These are phyloP conservation scores for Dendroctonus ponderosae DNA, from an alignment of 1,140 invertebrate genomes.

Conservation along the genomic window DNA sequence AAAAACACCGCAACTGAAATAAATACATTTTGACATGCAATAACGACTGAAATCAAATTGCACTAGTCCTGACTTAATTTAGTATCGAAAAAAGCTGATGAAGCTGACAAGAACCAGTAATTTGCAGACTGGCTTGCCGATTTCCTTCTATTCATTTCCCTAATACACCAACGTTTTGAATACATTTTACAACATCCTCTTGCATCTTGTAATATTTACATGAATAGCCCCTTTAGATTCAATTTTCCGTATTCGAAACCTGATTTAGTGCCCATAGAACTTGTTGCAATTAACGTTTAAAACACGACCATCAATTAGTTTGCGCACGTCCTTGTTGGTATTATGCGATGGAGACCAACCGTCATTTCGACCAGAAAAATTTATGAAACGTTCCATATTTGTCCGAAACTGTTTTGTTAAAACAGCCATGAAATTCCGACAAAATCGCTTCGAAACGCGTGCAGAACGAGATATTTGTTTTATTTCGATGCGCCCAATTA, in stretches of 20 bases:
- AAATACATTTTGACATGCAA: too few species aligned
- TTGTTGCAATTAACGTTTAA: constrained; percentile 24
- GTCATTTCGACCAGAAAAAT: too few species aligned
- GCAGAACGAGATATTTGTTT: constrained; percentile 13
- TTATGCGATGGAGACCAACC: too few species aligned
- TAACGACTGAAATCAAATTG: too few species aligned
- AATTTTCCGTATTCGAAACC: constrained; percentile 22
- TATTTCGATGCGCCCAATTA: constrained; percentile 17
- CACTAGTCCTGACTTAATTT: too few species aligned
- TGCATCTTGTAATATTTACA: constrained; percentile 13
- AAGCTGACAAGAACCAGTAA: too few species aligned
- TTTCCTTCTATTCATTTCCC: not conserved
- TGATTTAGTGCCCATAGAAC: constrained; percentile 23
- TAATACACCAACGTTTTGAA: not conserved
- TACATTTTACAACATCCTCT: too few species aligned
- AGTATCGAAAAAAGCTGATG: too few species aligned
- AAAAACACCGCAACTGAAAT: too few species aligned
- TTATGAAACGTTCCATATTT: not conserved
- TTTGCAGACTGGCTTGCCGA: not conserved
- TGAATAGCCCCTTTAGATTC: constrained; percentile 22
- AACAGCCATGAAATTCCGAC: constrained; percentile 2
- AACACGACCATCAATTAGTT: constrained; percentile 11
- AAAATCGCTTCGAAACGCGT: not conserved
- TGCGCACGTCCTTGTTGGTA: not conserved
- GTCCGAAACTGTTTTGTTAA: not conserved